Evolutionary conservation across 2,888 invertebrate species (phyloP).

Genomic region (Nomada lathburiana): DNA sequence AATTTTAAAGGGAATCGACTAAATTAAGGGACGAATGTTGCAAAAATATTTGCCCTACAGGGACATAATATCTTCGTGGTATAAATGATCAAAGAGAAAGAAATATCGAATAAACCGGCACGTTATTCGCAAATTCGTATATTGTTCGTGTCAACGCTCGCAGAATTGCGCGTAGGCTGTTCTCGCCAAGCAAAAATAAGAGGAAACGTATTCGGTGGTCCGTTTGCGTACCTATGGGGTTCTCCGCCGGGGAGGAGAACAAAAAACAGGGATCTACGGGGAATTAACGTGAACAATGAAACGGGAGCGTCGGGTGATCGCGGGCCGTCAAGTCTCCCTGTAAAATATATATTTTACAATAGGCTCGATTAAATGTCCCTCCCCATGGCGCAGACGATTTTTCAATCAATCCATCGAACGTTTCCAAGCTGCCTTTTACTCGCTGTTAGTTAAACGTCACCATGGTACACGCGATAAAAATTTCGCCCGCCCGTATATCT

Average conservation of each 20-base stretch:
- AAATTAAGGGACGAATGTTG: too few relatives aligned
- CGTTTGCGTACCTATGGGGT: background rate
- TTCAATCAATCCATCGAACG: constrained; percentile 49
- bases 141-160: too few relatives aligned
- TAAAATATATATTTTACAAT: constrained; percentile 48
- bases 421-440: constrained; percentile 19
- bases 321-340: constrained; percentile 10
- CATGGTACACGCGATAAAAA: background rate
- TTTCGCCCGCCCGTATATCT: background rate
- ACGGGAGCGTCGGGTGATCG: constrained; percentile 21
- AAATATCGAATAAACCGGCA: too few relatives aligned
- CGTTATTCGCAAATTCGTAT: too few relatives aligned
- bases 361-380: background rate
- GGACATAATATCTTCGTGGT: too few relatives aligned
- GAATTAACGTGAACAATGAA: constrained; percentile 40
- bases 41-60: too few relatives aligned
- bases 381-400: constrained; percentile 23
- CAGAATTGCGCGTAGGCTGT: too few relatives aligned
- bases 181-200: too few relatives aligned
- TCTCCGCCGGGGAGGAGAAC: background rate
- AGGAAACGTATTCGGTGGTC: background rate
- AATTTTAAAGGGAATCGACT: too few relatives aligned
- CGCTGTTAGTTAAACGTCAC: constrained; percentile 34
- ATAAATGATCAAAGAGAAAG: too few relatives aligned
- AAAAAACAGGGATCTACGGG: background rate